Evolutionary conservation across 1,140 invertebrate genomes (phyloP), one percentile per base, ranked within the genome.

Genomic region (Pseudobourletiella spinata): DNA sequence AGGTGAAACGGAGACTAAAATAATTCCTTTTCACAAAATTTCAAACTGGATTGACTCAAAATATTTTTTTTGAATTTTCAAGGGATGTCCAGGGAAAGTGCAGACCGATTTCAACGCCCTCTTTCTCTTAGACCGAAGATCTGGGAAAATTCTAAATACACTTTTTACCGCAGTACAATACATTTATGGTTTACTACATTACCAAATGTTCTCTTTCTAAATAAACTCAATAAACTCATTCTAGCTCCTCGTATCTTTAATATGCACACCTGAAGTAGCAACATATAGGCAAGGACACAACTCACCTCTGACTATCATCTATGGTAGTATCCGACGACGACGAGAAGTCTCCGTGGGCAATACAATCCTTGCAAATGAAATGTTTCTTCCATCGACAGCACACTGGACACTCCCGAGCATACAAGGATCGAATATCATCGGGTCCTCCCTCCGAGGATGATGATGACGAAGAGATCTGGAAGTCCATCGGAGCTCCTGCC

Each of bases 341-440:
- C 14, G 26, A 44, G 35, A 66, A 66, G 30, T 66, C 50, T 57
- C 61, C 61, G 25, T 51, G 25, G 2, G 44, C 16, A 51, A 66
- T 55, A 32, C 65, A 66, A 15, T 63, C 61, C 32, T 58, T 63
- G 51, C 65, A 66, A 2, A 32, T 44, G 39, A 66, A 63, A n/a
- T 59, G 28, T 35, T 63, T 48, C 35, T 63, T 63, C 42, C 51
- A 35, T 22, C 29, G 24, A 6, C 28, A n/a, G 44, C 65, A 66
- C n/a, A 66, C 24, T n/a, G 65, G 65, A 46, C 65, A 67, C 25
- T 57, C 63, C 22, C 55, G 14, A 3, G 48, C 43, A 6, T 51
- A 35, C 32, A 62, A 35, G n/a, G 56, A 54, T 15, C 46, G 35
- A 46, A 57, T 52, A 44, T 55, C 28, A 57, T 59, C 52, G 3